These are phyloP conservation scores for Phylloscopus trochiloides DNA, from an alignment of 2,113 vertebrate species.

Conservation along the genomic window DNA sequence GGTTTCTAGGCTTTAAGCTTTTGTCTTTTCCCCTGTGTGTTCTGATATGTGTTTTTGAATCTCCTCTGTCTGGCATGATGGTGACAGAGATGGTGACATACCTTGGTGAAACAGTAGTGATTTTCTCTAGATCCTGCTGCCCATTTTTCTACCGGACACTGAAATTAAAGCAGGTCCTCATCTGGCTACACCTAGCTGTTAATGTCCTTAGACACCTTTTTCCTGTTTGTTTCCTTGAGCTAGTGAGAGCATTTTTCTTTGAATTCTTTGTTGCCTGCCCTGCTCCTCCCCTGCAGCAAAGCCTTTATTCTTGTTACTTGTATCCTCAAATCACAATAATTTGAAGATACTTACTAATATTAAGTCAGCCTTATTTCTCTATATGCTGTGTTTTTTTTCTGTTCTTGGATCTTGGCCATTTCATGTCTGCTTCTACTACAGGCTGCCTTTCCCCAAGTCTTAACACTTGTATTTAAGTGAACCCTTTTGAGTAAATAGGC, in stretches of 20 bases:
- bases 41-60: neutral
- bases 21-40: neutral
- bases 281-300: neutral
- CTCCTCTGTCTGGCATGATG: neutral
- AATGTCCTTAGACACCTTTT: neutral
- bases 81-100: neutral
- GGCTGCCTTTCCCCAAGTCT: neutral
- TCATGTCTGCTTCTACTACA: neutral
- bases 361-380: neutral
- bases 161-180: neutral
- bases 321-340: neutral
- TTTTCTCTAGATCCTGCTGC: neutral
- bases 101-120: neutral
- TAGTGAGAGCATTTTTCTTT: neutral
- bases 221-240: neutral
- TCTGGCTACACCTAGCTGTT: neutral
- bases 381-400: neutral
- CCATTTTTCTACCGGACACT: neutral
- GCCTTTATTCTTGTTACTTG: neutral
- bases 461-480: neutral
- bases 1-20: neutral
- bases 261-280: neutral
- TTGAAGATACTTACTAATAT: neutral
- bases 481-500: neutral
- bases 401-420: rapidly evolving